Base-by-base conservation (phyloP, 2,113 vertebrate genomes). In the Oreochromis tanganicae region DNA sequence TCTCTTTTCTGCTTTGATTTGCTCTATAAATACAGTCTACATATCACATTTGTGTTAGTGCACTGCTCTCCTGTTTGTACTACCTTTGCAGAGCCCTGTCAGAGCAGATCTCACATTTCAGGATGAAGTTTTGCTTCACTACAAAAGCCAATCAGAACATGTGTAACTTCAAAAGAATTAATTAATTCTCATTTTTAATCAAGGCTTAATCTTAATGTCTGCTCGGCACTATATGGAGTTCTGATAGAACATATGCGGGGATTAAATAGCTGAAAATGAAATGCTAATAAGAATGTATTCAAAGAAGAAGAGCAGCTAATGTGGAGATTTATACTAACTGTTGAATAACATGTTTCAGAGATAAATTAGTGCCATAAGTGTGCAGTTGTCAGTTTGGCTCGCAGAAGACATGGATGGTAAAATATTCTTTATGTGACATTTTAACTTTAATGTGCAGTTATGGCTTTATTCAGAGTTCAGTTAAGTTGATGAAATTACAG, bases 101-200 rank as follows among this genome's bases (percentile, higher is more conserved):
- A 41, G 50, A 86, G 34, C 57, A 16, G 80, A 68, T 54, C 81
- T 59, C 56, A 83, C 38, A 6, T 87, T 27, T 80, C 66, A 91
- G 85, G 57, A 75, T 84, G 34, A 59, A 75, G 54, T 75, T 86
- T 87, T 80, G 59, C 84, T 82, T 83, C 17, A 16, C 50, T 41
- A 57, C 54, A 32, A 43, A 19, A 91, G 79, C 86, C 81, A 90
- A 89, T 92, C 88, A 63, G 81, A 36, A 55, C 83, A 59, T 9
- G 57, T 43, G 66, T 41, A 82, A 81, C 91, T 89, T 93, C 83
- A 90, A 90, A 92, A 83, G 81, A 89, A 59, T 91, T 50, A 90
- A 91, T 90, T 91, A 88, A 87, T 92, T 91, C 73, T 88, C 50
- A 29, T 84, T 88, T 91, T 87, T 93, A 93, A 93, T 94, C 89